Evolutionary conservation across 1,140 invertebrate species (phyloP).

Genomic region (roundworm (Caenorhabditis elegans)): DNA sequence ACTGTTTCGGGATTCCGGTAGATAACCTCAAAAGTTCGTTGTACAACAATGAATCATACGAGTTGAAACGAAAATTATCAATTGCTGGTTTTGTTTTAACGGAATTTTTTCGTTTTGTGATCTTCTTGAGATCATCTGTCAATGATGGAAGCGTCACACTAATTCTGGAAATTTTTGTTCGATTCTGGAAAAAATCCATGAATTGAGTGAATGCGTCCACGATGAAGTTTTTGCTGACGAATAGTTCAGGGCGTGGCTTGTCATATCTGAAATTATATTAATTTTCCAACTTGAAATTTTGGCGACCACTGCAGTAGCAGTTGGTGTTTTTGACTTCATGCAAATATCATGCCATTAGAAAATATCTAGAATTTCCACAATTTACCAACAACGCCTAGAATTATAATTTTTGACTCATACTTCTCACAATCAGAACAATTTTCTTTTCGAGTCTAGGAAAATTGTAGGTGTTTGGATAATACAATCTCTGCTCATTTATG

Average conservation of each 20-base stretch:
- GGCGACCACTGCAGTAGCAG: too few relatives aligned
- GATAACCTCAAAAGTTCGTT: not conserved
- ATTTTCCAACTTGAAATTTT: not conserved
- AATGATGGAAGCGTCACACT: not conserved
- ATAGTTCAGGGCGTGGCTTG: not conserved
- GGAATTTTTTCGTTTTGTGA: not conserved
- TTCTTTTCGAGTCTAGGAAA: too few relatives aligned
- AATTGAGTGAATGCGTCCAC: conserved; percentile 7
- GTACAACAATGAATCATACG: not conserved
- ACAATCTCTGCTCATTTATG: too few relatives aligned
- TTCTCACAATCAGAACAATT: too few relatives aligned
- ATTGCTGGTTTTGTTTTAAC: not conserved
- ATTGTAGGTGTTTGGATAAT: too few relatives aligned
- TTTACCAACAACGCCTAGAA: too few relatives aligned
- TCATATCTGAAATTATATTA: not conserved
- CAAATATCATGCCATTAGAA: too few relatives aligned
- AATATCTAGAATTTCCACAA: too few relatives aligned
- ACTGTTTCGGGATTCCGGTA: not conserved
- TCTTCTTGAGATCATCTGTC: not conserved
- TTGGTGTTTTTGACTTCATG: too few relatives aligned
- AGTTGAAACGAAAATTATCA: conserved; percentile 1
- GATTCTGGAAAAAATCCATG: not conserved
- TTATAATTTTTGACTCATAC: too few relatives aligned
- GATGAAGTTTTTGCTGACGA: not conserved
- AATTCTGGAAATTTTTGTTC: not conserved